These are phyloP conservation scores for Pygmarrhopalites habei DNA, from an alignment of 1,140 invertebrate genomes.

Conservation along the genomic window DNA sequence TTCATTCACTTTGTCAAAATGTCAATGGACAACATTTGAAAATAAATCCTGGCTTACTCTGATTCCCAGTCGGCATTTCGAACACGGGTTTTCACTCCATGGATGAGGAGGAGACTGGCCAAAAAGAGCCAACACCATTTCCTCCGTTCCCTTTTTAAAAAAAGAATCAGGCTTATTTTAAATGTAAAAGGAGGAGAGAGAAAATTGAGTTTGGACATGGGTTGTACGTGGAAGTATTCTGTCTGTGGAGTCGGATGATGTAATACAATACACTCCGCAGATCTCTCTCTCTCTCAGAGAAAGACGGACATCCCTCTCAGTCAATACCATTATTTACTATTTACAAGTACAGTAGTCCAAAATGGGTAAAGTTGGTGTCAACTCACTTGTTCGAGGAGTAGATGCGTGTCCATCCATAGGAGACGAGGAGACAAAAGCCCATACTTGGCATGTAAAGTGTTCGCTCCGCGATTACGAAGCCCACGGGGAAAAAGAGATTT, in stretches of 20 bases:
- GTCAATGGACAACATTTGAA: no score
- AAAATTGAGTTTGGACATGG: no score
- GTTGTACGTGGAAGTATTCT: not conserved
- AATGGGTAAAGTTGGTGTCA: no score
- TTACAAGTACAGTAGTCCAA: no score
- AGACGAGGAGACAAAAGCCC: slow-evolving; percentile 90
- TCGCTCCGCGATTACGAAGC: slow-evolving; percentile 93
- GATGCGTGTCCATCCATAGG: slow-evolving; percentile 59
- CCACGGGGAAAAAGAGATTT: slow-evolving; percentile 94
- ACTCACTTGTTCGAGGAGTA: slow-evolving; percentile 35
- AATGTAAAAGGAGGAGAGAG: not conserved
- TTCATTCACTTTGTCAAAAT: no score
- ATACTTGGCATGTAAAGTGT: slow-evolving; percentile 95
- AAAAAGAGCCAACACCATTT: slow-evolving; percentile 52
- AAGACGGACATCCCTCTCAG: no score
- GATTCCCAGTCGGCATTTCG: slow-evolving; percentile 87
- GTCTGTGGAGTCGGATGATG: not conserved
- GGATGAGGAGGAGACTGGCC: slow-evolving; percentile 61
- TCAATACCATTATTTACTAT: no score
- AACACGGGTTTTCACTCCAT: slow-evolving; percentile 71
- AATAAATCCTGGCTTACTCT: no score
- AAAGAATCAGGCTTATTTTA: not conserved
- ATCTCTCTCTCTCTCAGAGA: no score
- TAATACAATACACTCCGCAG: not conserved
- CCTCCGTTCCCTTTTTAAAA: slow-evolving; percentile 41